Conservation (phyloP, 1,140 invertebrate genomes). For the Caerostris extrusa region DNA sequence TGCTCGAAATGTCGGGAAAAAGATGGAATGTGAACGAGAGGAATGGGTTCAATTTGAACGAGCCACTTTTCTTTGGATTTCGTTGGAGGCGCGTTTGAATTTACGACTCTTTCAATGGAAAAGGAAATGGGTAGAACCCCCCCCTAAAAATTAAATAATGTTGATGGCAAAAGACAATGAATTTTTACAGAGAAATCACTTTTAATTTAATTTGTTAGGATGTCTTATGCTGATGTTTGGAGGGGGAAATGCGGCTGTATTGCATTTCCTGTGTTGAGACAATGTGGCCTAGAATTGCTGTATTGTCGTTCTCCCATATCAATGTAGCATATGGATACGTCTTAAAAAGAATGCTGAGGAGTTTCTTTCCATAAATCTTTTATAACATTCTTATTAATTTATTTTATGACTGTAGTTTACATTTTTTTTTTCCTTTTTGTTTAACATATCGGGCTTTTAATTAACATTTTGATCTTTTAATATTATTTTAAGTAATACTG, state of each 20-base stretch:
- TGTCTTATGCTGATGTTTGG: not conserved
- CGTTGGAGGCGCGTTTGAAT: not conserved
- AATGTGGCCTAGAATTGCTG: not conserved
- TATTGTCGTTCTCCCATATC: not conserved
- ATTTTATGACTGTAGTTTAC: too few relatives aligned
- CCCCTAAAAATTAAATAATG: not conserved
- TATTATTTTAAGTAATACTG: too few relatives aligned
- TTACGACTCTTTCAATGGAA: slow-evolving; percentile 12
- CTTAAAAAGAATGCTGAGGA: not conserved
- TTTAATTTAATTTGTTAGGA: not conserved
- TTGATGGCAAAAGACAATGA: not conserved
- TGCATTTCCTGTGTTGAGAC: not conserved
- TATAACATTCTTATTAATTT: too few relatives aligned
- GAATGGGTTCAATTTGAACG: slow-evolving; percentile 21
- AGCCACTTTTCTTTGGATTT: not conserved
- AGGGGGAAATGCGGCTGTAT: not conserved
- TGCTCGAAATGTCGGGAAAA: not conserved
- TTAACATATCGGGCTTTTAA: too few relatives aligned
- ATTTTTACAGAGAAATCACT: not conserved
- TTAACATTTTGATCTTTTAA: too few relatives aligned
- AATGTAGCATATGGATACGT: not conserved
- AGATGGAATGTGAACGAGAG: not conserved
- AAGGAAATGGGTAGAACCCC: not conserved
- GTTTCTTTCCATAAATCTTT: too few relatives aligned
- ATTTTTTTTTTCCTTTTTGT: too few relatives aligned